A percentile compares a stretch with the other conserved stretches of the same genome.
These are phyloP conservation scores for Haemorhous mexicanus DNA, from an alignment of 2,113 vertebrate genomes.

Conservation along the genomic window DNA sequence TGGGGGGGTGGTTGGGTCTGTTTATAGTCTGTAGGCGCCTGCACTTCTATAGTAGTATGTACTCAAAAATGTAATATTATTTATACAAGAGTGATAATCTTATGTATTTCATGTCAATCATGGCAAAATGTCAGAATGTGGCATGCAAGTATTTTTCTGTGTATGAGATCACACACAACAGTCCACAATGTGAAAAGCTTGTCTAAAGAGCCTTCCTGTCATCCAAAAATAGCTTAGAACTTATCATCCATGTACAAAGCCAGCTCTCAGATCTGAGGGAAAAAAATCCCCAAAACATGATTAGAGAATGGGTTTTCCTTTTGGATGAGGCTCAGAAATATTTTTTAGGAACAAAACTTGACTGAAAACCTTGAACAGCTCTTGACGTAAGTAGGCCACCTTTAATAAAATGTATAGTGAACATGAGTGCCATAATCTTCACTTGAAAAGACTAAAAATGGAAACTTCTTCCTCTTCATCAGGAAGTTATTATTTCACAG, in stretches of 20 bases:
- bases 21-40: fast-evolving
- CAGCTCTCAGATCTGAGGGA: not conserved
- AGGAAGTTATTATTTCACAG: not conserved
- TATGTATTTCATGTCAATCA: not conserved
- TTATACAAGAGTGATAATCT: not conserved
- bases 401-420: conserved; percentile 5
- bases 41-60: not conserved
- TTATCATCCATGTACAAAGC: not conserved
- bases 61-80: not conserved
- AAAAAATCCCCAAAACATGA: not conserved
- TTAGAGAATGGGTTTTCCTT: not conserved
- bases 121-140: not conserved
- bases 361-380: not conserved
- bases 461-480: not conserved
- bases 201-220: not conserved
- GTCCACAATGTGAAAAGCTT: not conserved
- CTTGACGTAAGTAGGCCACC: not conserved
- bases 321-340: not conserved
- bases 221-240: not conserved
- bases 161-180: not conserved
- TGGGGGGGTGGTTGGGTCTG: fast-evolving
- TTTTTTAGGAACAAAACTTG: not conserved
- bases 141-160: not conserved
- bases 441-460: not conserved
- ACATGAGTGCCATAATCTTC: not conserved